Conservation (phyloP, 2,113 vertebrate genomes). For the Cariama cristata region DNA sequence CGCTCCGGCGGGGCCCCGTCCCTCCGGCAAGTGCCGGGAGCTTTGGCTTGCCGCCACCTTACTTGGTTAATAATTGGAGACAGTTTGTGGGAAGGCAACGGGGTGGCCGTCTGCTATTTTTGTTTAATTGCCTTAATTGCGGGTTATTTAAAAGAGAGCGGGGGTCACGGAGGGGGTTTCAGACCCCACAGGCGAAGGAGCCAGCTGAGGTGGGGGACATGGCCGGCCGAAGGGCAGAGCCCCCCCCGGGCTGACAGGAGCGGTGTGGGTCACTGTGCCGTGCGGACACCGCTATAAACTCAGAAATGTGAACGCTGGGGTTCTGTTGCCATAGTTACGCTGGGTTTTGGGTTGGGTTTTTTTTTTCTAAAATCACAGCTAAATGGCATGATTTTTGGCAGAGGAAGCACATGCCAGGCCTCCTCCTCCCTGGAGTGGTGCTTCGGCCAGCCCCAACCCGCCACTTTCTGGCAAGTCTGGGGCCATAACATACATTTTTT, state of each 20-base stretch:
- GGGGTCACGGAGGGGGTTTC: not conserved
- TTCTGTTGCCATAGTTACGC: not conserved
- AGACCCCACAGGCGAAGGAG: no score
- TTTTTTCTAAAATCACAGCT: not conserved
- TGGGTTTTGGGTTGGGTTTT: no score
- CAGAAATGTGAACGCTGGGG: not conserved
- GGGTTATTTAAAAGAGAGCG: not conserved
- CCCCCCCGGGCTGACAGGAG: not conserved
- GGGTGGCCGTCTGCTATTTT: constrained; percentile 39
- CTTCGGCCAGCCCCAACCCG: not conserved
- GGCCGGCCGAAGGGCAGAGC: not conserved
- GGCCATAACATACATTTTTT: not conserved
- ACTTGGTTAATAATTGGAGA: not conserved
- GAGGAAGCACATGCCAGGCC: not conserved
- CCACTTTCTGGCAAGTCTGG: not conserved
- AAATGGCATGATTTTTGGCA: not conserved
- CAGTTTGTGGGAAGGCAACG: not conserved
- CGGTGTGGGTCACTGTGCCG: no score
- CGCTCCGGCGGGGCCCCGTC: not conserved
- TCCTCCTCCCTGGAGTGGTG: not conserved
- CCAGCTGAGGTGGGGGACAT: no score
- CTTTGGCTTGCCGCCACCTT: not conserved
- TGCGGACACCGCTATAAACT: not conserved
- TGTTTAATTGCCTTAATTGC: constrained; percentile 44
- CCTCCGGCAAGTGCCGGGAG: not conserved